Base-by-base conservation (phyloP, 2,888 invertebrate genomes). In the Limulus polyphemus region DNA sequence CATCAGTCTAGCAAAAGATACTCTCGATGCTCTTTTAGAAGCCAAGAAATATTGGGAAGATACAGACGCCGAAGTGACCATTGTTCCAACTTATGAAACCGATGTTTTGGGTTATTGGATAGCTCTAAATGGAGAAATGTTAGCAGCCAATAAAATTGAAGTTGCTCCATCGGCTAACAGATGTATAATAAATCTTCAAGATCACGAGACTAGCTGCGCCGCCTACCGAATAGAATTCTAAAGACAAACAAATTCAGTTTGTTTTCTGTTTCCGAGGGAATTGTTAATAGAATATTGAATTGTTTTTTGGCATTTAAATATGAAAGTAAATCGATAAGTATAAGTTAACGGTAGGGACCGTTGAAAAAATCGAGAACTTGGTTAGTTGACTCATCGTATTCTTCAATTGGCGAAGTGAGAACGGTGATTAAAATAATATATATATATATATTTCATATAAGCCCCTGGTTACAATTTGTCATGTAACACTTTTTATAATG, bases 81-180 rank as follows among this genome's bases (percentile, higher is more conserved):
- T 98, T 76, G 95, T 97, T 77, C 97, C 97, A 64, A 97, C 97
- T 9, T 97, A 97, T 75, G 97, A 97, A 76, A 94, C 94, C 32
- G 95, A 95, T 75, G 90, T 91, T 11, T 82, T 98, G 69, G 91
- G 93, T 74, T 92, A 91, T 77, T 97, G 97, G 97, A 93, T 95
- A 70, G 90, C 91, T 1, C 90, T 93, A 74, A 93, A 97, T 76
- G 92, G 93, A 76, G 94, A 97, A 74, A 84, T 88, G 10, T 80
- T 97, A 61, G 87, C 90, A 67, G 90, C 90, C 75, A 84, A 88
- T 75, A 92, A 90, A 77, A 93, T 98, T 70, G 94, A 95, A 75
- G 81, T 98, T 51, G 93, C 94, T 16, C 95, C 97, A 51, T 94
- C 97, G 47, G 97, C 97, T 61, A 91, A 91, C 68, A 84, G 97